These are phyloP conservation scores for Tenualosa ilisha DNA, from an alignment of 2,797 vertebrate species.

Conservation along the genomic window DNA sequence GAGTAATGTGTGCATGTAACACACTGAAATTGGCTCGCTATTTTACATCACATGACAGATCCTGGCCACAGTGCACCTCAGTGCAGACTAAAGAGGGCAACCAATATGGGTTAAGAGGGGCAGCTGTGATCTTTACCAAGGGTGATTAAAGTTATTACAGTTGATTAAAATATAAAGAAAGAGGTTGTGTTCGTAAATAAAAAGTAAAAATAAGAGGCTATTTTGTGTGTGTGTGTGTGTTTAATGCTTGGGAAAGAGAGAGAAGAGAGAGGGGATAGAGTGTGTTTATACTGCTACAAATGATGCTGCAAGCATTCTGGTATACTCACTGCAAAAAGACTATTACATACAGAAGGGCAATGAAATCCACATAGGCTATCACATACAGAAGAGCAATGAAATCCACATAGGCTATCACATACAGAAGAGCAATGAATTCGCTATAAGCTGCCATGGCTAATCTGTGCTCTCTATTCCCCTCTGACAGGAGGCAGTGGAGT, in stretches of 20 bases:
- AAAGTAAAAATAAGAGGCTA: background rate
- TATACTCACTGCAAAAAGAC: background rate
- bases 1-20: background rate
- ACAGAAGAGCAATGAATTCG: background rate
- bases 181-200: background rate
- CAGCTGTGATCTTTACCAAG: too few relatives aligned
- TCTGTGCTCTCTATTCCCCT: background rate
- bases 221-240: too few relatives aligned
- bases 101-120: background rate
- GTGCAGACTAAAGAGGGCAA: background rate
- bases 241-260: background rate
- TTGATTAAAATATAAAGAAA: background rate
- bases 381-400: background rate
- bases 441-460: background rate
- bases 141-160: too few relatives aligned
- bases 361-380: background rate
- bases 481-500: background rate
- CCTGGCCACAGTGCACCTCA: background rate
- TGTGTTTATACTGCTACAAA: background rate
- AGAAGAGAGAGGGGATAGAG: background rate
- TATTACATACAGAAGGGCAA: background rate
- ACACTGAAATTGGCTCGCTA: background rate
- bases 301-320: background rate
- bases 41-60: background rate
- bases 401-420: conserved; percentile 12